Evolutionary conservation across 2,113 vertebrate species (phyloP).

Genomic region (Coregonus clupeaformis): DNA sequence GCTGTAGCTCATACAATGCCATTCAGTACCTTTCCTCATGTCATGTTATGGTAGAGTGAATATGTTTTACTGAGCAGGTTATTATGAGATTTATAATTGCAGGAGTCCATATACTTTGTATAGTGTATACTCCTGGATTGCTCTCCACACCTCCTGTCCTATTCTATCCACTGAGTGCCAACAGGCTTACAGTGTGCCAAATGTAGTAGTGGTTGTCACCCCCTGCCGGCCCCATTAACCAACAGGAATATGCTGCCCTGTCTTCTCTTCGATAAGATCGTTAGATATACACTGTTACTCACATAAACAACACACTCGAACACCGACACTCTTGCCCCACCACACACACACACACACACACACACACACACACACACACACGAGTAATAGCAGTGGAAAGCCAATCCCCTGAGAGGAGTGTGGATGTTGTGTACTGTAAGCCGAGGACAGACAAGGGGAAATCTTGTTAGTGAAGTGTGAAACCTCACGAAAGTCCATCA

Average conservation of each 20-base stretch:
- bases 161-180: conserved; percentile 37
- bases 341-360: too few species aligned
- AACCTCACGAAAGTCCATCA: conserved; percentile 65
- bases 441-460: conserved; percentile 45
- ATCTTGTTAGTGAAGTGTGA: conserved; percentile 68
- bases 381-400: conserved; percentile 51
- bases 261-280: background rate
- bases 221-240: background rate
- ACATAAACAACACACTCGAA: background rate
- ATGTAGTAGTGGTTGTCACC: background rate
- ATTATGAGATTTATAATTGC: too few species aligned
- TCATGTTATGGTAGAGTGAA: too few species aligned
- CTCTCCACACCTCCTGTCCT: conserved; percentile 33
- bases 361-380: conserved; percentile 18
- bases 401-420: conserved; percentile 67
- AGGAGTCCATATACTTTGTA: too few species aligned
- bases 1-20: background rate
- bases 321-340: conserved; percentile 3
- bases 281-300: background rate
- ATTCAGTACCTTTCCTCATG: background rate
- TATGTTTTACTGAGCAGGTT: too few species aligned
- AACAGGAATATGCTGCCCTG: background rate
- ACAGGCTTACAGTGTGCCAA: conserved; percentile 19
- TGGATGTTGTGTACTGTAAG: conserved; percentile 47
- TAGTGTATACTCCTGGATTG: conserved; percentile 40